Conservation (phyloP, 2,888 invertebrate species). For the Heliconius hortense region DNA sequence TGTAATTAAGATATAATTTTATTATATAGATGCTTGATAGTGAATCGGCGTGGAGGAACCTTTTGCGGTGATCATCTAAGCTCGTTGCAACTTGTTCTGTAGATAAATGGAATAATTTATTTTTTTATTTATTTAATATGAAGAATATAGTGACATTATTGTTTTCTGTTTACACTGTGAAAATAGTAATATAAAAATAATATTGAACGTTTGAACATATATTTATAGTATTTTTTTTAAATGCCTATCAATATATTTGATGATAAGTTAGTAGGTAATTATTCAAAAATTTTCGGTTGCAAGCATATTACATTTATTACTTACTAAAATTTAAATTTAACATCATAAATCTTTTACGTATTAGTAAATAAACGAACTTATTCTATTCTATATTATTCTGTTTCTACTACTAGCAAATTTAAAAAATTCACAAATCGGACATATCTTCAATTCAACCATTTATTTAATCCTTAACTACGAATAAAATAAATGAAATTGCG, state of each 20-base stretch:
- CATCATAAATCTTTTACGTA: background rate
- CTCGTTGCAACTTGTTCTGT: conserved; percentile 25
- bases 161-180: background rate
- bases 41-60: conserved; percentile 56
- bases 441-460: conserved; percentile 8
- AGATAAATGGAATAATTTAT: conserved; percentile 14
- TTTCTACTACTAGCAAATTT: background rate
- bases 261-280: background rate
- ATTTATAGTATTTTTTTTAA: background rate
- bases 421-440: background rate
- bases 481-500: conserved; percentile 23
- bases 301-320: background rate
- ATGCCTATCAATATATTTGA: conserved; percentile 44
- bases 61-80: conserved; percentile 54
- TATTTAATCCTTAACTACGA: conserved; percentile 8
- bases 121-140: conserved; percentile 1
- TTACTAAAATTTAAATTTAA: background rate
- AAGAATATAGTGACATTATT: background rate
- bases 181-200: background rate
- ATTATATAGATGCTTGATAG: conserved; percentile 62
- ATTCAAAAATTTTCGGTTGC: background rate
- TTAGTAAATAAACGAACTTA: background rate
- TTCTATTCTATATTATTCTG: background rate
- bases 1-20: conserved; percentile 71
- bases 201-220: background rate